Percentiles rank a stretch among this genome's conserved stretches.
These are phyloP conservation scores for Andricus grossulariae DNA, from an alignment of 1,140 invertebrate species.

Conservation along the genomic window DNA sequence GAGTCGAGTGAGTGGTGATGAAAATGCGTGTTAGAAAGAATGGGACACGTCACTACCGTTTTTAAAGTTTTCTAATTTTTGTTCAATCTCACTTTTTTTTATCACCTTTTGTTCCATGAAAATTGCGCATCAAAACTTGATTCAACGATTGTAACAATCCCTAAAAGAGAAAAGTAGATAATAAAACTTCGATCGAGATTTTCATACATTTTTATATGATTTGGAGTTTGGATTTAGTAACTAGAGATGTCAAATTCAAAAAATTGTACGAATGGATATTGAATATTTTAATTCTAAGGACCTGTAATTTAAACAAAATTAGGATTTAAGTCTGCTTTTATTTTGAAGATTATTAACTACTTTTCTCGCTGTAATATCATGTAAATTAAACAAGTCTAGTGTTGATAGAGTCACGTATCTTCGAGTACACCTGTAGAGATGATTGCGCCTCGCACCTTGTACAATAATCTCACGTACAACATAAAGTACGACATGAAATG, in stretches of 20 bases:
- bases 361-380: constrained; percentile 20
- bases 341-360: background rate
- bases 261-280: background rate
- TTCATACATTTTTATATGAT: background rate
- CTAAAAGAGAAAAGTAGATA: background rate
- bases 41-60: no score
- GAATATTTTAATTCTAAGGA: background rate
- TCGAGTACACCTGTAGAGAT: constrained; percentile 3
- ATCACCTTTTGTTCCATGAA: background rate
- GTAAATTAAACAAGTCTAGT: constrained; percentile 20
- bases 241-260: background rate
- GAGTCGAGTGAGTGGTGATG: no score
- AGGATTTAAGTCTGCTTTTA: no score
- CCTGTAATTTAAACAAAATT: no score
- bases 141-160: background rate
- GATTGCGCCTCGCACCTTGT: constrained; percentile 58
- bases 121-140: background rate
- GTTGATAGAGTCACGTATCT: constrained; percentile 2
- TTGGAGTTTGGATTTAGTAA: no score
- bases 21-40: no score
- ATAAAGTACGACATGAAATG: constrained; percentile 26
- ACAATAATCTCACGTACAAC: constrained; percentile 59
- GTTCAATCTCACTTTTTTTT: constrained; percentile 12
- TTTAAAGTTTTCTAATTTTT: background rate
- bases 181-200: background rate